Base-by-base conservation (phyloP, 2,888 invertebrate genomes). In the Falcaria lacertinaria region DNA sequence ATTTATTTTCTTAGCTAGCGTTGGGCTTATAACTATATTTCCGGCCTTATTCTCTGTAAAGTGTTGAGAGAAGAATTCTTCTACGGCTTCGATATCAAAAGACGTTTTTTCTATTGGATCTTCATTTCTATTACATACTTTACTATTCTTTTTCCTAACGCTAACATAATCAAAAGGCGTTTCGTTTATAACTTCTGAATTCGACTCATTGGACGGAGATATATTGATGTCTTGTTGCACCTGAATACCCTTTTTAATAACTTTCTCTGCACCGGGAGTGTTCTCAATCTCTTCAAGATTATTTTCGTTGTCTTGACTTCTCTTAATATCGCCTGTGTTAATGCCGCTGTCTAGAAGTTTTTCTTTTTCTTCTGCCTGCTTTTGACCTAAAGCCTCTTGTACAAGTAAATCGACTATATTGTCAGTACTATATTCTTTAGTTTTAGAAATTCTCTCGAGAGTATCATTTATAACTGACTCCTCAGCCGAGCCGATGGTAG, bases 61-160 rank as follows among this genome's bases (percentile, higher is more conserved):
- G 49, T 84, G 79, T 48, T 82, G 70, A 0, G 74, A 64, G 44
- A 85, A 82, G 40, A 79, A 78, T 4, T 72, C 51, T 58, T 85
- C 81, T 4, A 81, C 60, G 2, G 50, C 56, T 32, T 71, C 52
- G 2, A 52, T 64, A 48, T 76, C 61, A 39, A 63, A 64, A 1
- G 43, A 39, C 15, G 52, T 39, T 22, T 47, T 50, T 16, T 44
- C 35, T 4, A 36, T n/a, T 34, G 34, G 33, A 5, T 41, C 34
- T n/a, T 55, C 51, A 11, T 44, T 43, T 5, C 36, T 28, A 7
- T 47, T 56, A 7, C 8, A 8, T 13, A 22, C 37, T 35, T 15
- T 37, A 7, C 17, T 4, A 40, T 33, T 55, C 39, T 55, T 69
- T 43, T 47, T 69, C 37, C 58, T 60, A 5, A 56, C 47, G 40